Evolutionary conservation across 2,797 vertebrate species (phyloP), one percentile per base, ranked within the genome.

Genomic region (Coregonus ussuriensis): DNA sequence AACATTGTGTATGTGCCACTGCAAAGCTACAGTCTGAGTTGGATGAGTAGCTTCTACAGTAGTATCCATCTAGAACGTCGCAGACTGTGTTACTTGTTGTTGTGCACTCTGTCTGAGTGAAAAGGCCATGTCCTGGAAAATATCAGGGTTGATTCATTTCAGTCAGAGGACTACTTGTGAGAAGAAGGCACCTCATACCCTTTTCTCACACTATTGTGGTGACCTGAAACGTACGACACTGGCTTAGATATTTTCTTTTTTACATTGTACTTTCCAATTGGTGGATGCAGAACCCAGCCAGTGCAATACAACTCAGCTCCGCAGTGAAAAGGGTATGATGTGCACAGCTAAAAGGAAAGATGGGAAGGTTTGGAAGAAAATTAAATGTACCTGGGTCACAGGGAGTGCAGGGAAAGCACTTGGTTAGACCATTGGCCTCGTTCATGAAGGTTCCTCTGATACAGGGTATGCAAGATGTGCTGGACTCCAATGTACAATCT

Each of bases 371-470:
- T 47, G 3, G 41, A 47, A 47, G 0, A 47, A 47, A 13, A 11
- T 9, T 3, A 47, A 47, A 47, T 71, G 51, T 76, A 93, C 91
- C 84, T 65, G 25, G 1, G 0, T 68, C 59, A 80, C 91, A 93
- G 53, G 56, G 3, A 7, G 6, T 63, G 65, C 90, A 91, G n/a
- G 3, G 0, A 29, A 82, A 72, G 6, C 89, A 90, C 0, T 0
- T 14, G 0, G 0, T 6, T 0, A 83, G 21, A 0, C 87, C 83
- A 9, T 75, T 93, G 2, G 79, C 79, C 15, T 74, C 0, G 47
- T 79, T 81, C 70, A 88, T 91, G 4, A 35, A 93, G 0, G 81
- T 89, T 18, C 70, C 72, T 0, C 0, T 0, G 0, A 1, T 0
- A 73, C 91, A 92, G 0, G 35, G 7, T 4, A 0, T 13, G 4